Percentiles rank a stretch among this genome's conserved stretches.
These are phyloP conservation scores for Lepetodrilus schrolli DNA, from an alignment of 2,888 invertebrate genomes.

Conservation along the genomic window DNA sequence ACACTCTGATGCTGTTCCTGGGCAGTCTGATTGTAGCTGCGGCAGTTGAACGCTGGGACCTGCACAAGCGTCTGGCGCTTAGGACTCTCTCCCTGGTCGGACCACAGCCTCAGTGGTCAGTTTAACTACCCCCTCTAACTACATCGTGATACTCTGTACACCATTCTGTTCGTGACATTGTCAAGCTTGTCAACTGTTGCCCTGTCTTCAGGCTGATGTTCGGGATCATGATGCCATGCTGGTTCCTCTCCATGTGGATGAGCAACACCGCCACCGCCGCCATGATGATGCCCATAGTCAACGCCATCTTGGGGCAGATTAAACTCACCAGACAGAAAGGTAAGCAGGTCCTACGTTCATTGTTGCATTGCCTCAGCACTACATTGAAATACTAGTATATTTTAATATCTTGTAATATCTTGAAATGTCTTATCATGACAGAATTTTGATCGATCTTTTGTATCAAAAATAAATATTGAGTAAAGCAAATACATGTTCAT, in stretches of 20 bases:
- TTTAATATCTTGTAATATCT: too few relatives aligned
- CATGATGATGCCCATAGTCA: conserved; percentile 74
- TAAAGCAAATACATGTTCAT: too few relatives aligned
- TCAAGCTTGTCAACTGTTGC: not conserved
- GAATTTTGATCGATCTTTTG: too few relatives aligned
- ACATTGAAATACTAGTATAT: too few relatives aligned
- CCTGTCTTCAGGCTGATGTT: conserved; percentile 60
- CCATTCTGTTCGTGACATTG: not conserved
- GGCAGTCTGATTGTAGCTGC: conserved; percentile 93
- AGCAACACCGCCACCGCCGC: conserved; percentile 89
- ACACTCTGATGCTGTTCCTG: conserved; percentile 74
- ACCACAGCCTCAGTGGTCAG: conserved; percentile 70
- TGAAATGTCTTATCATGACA: too few relatives aligned
- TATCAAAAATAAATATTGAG: too few relatives aligned
- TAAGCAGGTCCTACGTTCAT: conserved; percentile 15
- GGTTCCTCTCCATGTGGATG: conserved; percentile 98
- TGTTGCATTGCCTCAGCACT: too few relatives aligned
- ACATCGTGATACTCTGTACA: not conserved
- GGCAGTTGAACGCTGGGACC: conserved; percentile 90
- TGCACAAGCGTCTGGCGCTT: conserved; percentile 90
- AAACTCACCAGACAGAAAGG: conserved; percentile 47
- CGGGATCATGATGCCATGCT: conserved; percentile 82
- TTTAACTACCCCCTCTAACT: not conserved
- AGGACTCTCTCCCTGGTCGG: conserved; percentile 84
- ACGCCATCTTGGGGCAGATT: conserved; percentile 66